Base-by-base conservation (phyloP, 2,113 vertebrate species). In the Opisthocomus hoazin region DNA sequence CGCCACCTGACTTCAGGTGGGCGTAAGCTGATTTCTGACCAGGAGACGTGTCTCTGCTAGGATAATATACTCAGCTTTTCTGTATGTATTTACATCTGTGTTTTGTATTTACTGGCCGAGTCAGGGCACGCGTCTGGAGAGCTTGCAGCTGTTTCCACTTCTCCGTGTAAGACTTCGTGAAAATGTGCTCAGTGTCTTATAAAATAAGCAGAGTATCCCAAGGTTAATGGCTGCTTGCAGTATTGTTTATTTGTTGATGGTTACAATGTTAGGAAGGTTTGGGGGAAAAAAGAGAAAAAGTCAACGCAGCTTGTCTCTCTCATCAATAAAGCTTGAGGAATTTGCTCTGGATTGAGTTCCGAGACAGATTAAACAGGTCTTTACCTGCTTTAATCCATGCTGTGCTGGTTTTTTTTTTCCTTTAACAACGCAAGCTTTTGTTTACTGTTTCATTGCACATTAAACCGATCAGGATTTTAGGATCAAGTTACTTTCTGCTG, bases 361-460 rank as follows among this genome's bases (percentile, higher is more conserved):
- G 50, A 87, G 56, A 65, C 70, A 53, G 43, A 88, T 85, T 84
- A 75, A 97, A 82, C 50, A 53, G 45, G 51, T 87, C 71, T 93
- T 86, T 75, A 97, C 89, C 84, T 95, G 79, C 58, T 89, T 73
- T 95, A 86, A 82, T 93, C 54, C 46, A 14, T 51, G 6, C 30
- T 71, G 21, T 63, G 34, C 5, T 27, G 21, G 4, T 0, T 27
- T 70, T 76, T 89, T 66, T 43, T 48, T 17, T 48, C n/a, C 22
- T 58, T 46, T 19, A 71, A 93, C 81, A 89, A 12, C 66, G 75
- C 53, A 77, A 65, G 39, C 69, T 93, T 97, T 96, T 96, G 90
- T 97, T 95, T 92, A 75, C 65, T 91, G 41, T 88, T 95, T 87
- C 63, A 68, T 50, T 82, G 54, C 64, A 41, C 37, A 2, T 58